These are phyloP conservation scores for Sipha flava DNA, from an alignment of 1,140 invertebrate genomes.

Conservation along the genomic window DNA sequence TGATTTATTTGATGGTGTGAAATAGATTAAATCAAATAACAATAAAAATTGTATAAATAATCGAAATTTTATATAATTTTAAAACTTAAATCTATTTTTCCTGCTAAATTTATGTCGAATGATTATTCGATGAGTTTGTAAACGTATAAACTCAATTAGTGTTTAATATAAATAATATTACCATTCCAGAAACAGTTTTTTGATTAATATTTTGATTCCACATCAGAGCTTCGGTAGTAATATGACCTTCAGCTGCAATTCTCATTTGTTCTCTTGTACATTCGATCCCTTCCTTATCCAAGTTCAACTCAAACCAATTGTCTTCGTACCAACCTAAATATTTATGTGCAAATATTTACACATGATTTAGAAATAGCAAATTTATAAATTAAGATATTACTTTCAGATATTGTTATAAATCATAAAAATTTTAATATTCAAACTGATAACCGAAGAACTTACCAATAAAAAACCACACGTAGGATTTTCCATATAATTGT, in stretches of 20 bases:
- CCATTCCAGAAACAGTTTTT: slow-evolving; percentile 87
- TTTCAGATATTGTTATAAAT: too few relatives aligned
- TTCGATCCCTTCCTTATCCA: slow-evolving; percentile 80
- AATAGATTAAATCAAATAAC: too few relatives aligned
- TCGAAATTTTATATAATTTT: too few relatives aligned
- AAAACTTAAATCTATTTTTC: too few relatives aligned
- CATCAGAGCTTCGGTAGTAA: slow-evolving; percentile 97
- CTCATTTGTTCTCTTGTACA: slow-evolving; percentile 90
- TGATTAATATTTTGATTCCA: slow-evolving; percentile 87
- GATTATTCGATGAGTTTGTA: too few relatives aligned
- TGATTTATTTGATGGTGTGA: too few relatives aligned
- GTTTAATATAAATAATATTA: slow-evolving; percentile 48
- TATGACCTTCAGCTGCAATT: slow-evolving; percentile 87
- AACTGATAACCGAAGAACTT: slow-evolving; percentile 46
- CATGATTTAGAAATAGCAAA: too few relatives aligned
- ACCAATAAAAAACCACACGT: slow-evolving; percentile 99
- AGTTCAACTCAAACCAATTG: slow-evolving; percentile 89
- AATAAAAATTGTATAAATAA: too few relatives aligned
- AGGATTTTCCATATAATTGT: slow-evolving; percentile 86
- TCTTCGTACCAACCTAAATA: slow-evolving; percentile 91
- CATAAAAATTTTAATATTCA: too few relatives aligned
- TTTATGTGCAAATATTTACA: not conserved
- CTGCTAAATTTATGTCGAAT: too few relatives aligned
- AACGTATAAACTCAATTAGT: too few relatives aligned
- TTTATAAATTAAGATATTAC: too few relatives aligned